phyloP scores from a whole-genome alignment of 2,113 vertebrate genomes.

The Galeopterus variegatus region DNA sequence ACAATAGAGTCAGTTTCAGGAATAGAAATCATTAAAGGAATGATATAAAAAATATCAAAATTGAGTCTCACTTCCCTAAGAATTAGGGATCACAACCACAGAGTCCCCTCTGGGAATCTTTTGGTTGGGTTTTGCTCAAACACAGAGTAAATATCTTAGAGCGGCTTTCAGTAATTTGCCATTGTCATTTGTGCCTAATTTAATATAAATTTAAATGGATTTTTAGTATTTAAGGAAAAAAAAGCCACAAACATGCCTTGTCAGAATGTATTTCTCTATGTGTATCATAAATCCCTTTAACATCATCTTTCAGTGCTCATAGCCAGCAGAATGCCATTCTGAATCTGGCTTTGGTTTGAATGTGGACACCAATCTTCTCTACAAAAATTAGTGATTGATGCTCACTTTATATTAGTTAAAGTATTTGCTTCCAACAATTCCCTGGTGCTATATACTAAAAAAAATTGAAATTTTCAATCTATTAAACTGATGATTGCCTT shows the following conservation, averaged over 20 bases:
- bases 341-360: background rate
- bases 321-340: background rate
- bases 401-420: conserved; percentile 45
- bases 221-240: background rate
- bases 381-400: conserved; percentile 22
- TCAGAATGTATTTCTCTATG: background rate
- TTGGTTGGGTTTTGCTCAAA: background rate
- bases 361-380: background rate
- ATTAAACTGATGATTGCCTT: conserved; percentile 37
- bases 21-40: background rate
- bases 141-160: background rate
- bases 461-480: conserved; percentile 43
- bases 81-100: background rate
- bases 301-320: background rate
- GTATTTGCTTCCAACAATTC: background rate
- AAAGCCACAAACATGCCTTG: background rate
- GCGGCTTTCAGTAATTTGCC: background rate
- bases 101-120: background rate
- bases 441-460: background rate
- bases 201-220: background rate
- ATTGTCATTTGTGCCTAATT: background rate
- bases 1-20: background rate
- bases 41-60: background rate
- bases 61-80: background rate
- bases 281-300: background rate